Evolutionary conservation across 1,140 invertebrate species (phyloP), one percentile per base, ranked within the genome.

Genomic region (Dryas iulia): DNA sequence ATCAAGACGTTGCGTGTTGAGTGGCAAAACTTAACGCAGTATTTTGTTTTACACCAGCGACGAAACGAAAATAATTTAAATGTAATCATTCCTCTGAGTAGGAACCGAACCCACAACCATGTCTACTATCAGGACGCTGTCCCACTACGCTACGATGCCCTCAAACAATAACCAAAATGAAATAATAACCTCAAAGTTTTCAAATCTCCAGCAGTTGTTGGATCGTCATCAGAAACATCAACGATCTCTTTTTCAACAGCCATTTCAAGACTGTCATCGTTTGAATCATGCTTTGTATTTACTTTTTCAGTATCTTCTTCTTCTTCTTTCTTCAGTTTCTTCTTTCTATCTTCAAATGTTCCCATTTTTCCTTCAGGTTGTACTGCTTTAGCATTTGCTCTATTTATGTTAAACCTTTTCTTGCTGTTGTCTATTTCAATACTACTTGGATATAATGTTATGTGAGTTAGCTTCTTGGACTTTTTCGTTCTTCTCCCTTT

Each of bases 391-490:
- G 8, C n/a, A 18, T 47, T 47, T 47, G 14, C 18, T 47, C 18
- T 47, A 25, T 28, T 30, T 11, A 23, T 33, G 39, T 47, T 28
- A 14, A 31, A 59, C 1, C 30, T 30, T 30, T 2, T 54, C 28
- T 59, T 53, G 1, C 28, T 59, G 24, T 28, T 25, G 6, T 14
- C 59, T 47, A 66, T 12, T 12, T 67, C 35, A 6, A 67, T 1
- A 30, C 33, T 67, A 14, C 60, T 59, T 24, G 65, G 65, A 39
- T 67, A 67, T 26, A 67, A 25, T 0, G 65, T 67, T 12, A 67
- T 54, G 30, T 67, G 57, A 0, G 65, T 60, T 8, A 30, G 23
- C 33, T 26, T 60, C 4, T 35, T 59, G 18, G 39, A 47, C 8
- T 3, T 25, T 28, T 61, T 52, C 0, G 31, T 39, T 25, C 18